Evolutionary conservation across 2,797 vertebrate genomes (phyloP), one percentile per base, ranked within the genome.

Genomic region (Lacerta agilis): DNA sequence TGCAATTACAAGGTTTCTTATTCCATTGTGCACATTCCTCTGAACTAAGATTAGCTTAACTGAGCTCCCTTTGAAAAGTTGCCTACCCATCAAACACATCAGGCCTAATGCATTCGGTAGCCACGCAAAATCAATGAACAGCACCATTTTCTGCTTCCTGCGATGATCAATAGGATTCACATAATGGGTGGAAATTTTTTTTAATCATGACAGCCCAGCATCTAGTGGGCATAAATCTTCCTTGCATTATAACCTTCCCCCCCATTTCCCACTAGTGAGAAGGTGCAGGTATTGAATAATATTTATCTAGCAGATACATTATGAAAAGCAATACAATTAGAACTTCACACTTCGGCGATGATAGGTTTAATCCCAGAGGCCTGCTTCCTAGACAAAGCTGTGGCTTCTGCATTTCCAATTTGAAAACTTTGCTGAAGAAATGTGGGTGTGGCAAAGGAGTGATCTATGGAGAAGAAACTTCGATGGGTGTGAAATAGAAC

Each of bases 91-190:
- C 96, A 96, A 92, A 94, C 87, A 88, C 95, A 95, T 95, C 96
- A 95, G 90, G 91, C 79, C 94, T 96, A 97, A 97, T 96, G 96
- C 95, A 94, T 96, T 96, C 92, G 90, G 94, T 93, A 96, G 94
- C 95, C 94, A 95, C 89, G 55, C 96, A 96, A 96, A 96, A 97
- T 97, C 97, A 97, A 97, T 96, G 96, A 96, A 92, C 95, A 95
- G 92, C 95, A 95, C 95, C 94, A 94, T 96, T 96, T 95, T 96
- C 95, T 93, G 93, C 96, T 97, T 96, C 95, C 95, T 97, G 96
- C 86, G 89, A 91, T 95, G 94, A 97, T 97, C 97, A 96, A 97
- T 97, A 96, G 94, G 92, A 95, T 95, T 94, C 94, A 92, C 93
- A 96, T 96, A 97, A 97, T 96, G 96, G 94, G 92, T 95, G 89